A percentile compares a stretch with the other conserved stretches of the same genome.
These are phyloP conservation scores for Pseudorhombus dupliciocellatus DNA, from an alignment of 2,113 vertebrate species.

Conservation along the genomic window DNA sequence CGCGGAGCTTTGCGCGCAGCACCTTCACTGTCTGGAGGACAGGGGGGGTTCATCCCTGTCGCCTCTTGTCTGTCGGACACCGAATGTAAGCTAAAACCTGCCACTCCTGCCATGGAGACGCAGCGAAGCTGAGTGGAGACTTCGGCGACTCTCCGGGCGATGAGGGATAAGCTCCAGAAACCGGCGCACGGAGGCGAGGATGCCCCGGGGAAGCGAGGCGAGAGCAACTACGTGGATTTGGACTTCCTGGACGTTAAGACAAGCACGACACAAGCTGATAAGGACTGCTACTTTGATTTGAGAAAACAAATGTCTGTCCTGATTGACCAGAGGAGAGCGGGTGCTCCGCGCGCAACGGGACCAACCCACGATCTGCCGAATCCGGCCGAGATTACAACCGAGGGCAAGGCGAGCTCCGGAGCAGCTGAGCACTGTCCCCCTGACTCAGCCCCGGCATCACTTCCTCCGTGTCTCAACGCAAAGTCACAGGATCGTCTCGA, in stretches of 20 bases:
- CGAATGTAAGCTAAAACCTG: constrained; percentile 27
- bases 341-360: constrained; percentile 10
- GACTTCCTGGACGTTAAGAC: constrained; percentile 39
- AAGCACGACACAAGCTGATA: constrained; percentile 19
- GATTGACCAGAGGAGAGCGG: constrained; percentile 11
- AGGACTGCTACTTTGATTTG: constrained; percentile 41
- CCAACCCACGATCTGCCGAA: not conserved
- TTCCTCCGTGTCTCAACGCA: not conserved
- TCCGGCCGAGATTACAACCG: not conserved
- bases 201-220: constrained; percentile 30
- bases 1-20: constrained; percentile 55
- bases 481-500: not conserved
- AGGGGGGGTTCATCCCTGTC: constrained; percentile 50
- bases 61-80: constrained; percentile 23
- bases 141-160: constrained; percentile 15
- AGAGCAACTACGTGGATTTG: constrained; percentile 74
- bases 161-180: constrained; percentile 44
- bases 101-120: constrained; percentile 32
- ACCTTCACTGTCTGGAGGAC: constrained; percentile 24
- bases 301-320: constrained; percentile 36
- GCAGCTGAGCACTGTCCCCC: rapidly evolving
- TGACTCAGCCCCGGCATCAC: not conserved
- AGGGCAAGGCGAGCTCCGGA: not conserved
- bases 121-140: constrained; percentile 64
- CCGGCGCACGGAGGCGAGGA: constrained; percentile 13